Conservation (phyloP, 2,888 invertebrate genomes). For the Tiliacea citrago region DNA sequence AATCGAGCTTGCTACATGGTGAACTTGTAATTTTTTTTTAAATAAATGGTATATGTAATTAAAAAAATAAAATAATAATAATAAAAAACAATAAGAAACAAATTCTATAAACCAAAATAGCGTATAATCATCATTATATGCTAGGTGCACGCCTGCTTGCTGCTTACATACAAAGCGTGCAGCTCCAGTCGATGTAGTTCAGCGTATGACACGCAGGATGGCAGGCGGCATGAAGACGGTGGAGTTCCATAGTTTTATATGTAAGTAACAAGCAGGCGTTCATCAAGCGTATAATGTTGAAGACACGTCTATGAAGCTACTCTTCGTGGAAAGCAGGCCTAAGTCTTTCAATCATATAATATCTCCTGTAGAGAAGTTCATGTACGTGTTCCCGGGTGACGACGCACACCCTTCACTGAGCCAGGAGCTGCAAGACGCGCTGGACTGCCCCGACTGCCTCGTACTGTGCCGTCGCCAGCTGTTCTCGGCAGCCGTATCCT, state of each 20-base stretch:
- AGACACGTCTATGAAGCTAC: neutral
- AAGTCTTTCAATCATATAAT: neutral
- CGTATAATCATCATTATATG: too few relatives aligned
- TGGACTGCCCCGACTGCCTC: constrained; percentile 72
- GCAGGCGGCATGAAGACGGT: neutral
- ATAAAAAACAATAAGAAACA: too few relatives aligned
- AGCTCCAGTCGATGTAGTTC: neutral
- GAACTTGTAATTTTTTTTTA: too few relatives aligned
- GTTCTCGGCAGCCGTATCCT: constrained; percentile 63
- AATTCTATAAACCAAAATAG: too few relatives aligned
- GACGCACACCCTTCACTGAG: constrained; percentile 58
- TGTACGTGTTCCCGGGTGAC: constrained; percentile 71
- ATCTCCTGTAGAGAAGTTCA: constrained; percentile 79
- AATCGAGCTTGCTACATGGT: too few relatives aligned
- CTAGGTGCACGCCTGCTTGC: too few relatives aligned
- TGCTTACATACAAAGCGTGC: neutral
- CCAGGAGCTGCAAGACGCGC: constrained; percentile 74
- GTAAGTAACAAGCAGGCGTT: neutral
- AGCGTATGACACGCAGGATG: neutral
- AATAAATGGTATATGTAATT: too few relatives aligned
- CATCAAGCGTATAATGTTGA: neutral
- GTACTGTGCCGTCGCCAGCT: constrained; percentile 70
- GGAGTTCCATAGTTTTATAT: neutral
- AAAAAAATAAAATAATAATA: too few relatives aligned
- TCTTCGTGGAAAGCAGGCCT: neutral